A percentile compares a stretch with the other conserved stretches of the same genome.
These are phyloP conservation scores for Creontiades dilutus DNA, from an alignment of 2,888 invertebrate genomes.

Conservation along the genomic window DNA sequence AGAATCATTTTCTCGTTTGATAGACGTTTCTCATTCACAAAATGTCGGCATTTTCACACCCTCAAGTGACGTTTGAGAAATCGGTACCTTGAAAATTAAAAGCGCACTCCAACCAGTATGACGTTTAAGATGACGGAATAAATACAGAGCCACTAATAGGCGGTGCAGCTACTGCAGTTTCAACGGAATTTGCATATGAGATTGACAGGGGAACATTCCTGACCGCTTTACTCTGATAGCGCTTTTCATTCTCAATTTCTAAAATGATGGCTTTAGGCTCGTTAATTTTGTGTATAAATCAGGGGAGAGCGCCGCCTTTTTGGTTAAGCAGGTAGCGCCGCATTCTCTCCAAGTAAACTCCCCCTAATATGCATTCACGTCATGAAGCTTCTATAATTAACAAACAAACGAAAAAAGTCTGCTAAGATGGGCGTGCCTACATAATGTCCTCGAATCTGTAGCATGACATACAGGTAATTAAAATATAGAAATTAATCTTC, in stretches of 20 bases:
- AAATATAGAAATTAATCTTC: too few relatives aligned
- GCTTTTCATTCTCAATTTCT: conserved; percentile 1
- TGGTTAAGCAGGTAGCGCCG: too few relatives aligned
- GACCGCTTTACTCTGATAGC: not conserved
- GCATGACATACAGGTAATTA: too few relatives aligned
- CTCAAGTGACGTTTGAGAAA: not conserved
- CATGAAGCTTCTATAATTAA: too few relatives aligned
- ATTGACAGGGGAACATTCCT: not conserved
- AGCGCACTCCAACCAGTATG: not conserved
- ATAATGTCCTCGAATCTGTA: too few relatives aligned
- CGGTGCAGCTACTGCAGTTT: not conserved
- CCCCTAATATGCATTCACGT: too few relatives aligned
- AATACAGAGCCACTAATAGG: conserved; percentile 1
- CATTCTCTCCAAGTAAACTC: too few relatives aligned
- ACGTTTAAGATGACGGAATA: not conserved
- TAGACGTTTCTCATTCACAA: not conserved
- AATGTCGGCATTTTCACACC: not conserved
- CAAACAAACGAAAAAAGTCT: too few relatives aligned
- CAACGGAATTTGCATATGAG: not conserved
- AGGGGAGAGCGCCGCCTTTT: too few relatives aligned
- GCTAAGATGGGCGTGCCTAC: too few relatives aligned
- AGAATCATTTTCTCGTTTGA: not conserved
- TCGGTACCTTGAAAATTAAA: not conserved
- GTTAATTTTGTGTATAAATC: not conserved
- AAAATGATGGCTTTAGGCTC: not conserved